phyloP scores from a whole-genome alignment of 2,888 invertebrate genomes.

The Protodeltote pygarga region DNA sequence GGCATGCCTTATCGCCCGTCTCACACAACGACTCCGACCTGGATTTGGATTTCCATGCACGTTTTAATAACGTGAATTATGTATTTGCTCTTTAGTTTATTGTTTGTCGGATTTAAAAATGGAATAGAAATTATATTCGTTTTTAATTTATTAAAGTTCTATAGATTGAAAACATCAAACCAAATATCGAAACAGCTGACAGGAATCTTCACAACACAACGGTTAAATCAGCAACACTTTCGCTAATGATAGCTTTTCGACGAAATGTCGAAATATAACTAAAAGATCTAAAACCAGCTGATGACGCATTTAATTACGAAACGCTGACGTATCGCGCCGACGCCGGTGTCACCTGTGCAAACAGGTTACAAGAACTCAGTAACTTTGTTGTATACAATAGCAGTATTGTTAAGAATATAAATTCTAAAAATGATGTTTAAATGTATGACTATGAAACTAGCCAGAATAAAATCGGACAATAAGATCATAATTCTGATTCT shows the following conservation, averaged over 20 bases:
- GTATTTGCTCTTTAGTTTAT: slow-evolving; percentile 25
- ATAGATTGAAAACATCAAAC: slow-evolving; percentile 3
- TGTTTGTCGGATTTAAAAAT: slow-evolving; percentile 9
- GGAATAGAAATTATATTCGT: slow-evolving; percentile 13
- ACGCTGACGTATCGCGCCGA: slow-evolving; percentile 38
- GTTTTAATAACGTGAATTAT: slow-evolving; percentile 27
- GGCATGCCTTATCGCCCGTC: slow-evolving; percentile 65
- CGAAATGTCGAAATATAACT: slow-evolving; percentile 27
- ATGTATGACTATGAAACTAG: slow-evolving; percentile 17
- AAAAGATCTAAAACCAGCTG: slow-evolving; percentile 11
- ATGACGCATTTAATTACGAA: slow-evolving; percentile 44
- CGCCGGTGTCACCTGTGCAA: slow-evolving; percentile 47
- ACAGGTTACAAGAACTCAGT: slow-evolving; percentile 34
- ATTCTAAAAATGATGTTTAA: slow-evolving; percentile 24
- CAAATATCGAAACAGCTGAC: slow-evolving; percentile 2
- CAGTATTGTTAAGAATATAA: neutral
- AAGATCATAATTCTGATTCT: no score
- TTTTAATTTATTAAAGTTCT: slow-evolving; percentile 6
- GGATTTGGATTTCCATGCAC: slow-evolving; percentile 40
- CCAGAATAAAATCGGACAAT: no score
- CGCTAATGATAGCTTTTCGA: slow-evolving; percentile 6
- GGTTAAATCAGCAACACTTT: slow-evolving; percentile 21
- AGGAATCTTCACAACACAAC: neutral
- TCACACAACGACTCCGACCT: slow-evolving; percentile 46
- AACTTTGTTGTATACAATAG: slow-evolving; percentile 19